Evolutionary conservation across 2,888 invertebrate species (phyloP), one percentile per base, ranked within the genome.

Genomic region (Dexiosoma caninum): DNA sequence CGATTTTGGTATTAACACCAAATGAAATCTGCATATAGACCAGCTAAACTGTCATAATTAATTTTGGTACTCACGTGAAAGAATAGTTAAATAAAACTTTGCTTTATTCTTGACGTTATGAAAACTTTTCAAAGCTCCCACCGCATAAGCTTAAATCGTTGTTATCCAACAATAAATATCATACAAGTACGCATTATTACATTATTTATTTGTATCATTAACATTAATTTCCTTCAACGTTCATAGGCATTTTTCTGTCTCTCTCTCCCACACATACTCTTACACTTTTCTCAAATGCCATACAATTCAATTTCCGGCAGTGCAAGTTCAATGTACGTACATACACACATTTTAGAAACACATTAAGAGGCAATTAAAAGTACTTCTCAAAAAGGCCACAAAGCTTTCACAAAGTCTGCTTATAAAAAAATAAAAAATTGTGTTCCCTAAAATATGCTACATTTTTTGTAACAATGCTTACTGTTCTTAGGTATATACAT

Each of bases 121-220:
- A n/a, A n/a, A n/a, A n/a, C n/a, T n/a, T n/a, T n/a, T n/a, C n/a
- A n/a, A n/a, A n/a, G n/a, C n/a, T n/a, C n/a, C n/a, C n/a, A n/a
- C n/a, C n/a, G n/a, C n/a, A n/a, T n/a, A n/a, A n/a, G 64, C 60
- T 62, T 76, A 72, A 75, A 75, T 64, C 42, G 55, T 71, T 72
- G 76, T 67, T 80, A 69, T 80, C 67, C 66, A 60, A 60, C 67
- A 71, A 69, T 81, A 72, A 77, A 77, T 49, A 72, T 35, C 42
- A 57, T 32, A 49, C 59, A 75, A 66, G 55, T 74, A 75, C 23
- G 59, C 44, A 42, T 69, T 70, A 67, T 67, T 59, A 42, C 60
- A 77, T 76, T 76, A 77, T 62, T 46, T 66, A 64, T 40, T 49
- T 66, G 78, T 19, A 66, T 74, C 62, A 64, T 76, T 67, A 76